Conservation (phyloP, 2,888 invertebrate species). For the Dicyrtomina minuta region DNA sequence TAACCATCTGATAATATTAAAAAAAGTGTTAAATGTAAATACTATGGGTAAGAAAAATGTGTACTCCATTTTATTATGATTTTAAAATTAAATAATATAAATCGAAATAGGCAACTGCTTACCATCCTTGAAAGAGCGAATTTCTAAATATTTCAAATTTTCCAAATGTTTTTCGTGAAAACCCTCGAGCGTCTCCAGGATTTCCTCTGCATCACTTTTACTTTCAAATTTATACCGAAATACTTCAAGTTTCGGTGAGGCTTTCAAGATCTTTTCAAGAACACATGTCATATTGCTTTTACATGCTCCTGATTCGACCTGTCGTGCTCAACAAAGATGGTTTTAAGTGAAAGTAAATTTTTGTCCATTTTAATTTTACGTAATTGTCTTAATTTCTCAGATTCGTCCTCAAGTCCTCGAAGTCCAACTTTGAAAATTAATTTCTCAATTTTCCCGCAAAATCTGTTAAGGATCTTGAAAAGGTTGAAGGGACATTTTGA, state of each 20-base stretch:
- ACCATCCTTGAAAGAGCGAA: constrained; percentile 24
- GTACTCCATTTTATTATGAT: too few species aligned
- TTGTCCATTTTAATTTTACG: too few species aligned
- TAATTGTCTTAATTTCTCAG: not conserved
- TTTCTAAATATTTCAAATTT: constrained; percentile 20
- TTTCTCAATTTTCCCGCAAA: constrained; percentile 26
- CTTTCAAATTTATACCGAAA: constrained; percentile 36
- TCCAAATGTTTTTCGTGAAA: constrained; percentile 3
- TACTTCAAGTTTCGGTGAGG: constrained; percentile 12
- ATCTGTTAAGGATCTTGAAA: constrained; percentile 9
- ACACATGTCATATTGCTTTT: too few species aligned
- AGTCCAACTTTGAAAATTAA: not conserved
- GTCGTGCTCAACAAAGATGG: too few species aligned
- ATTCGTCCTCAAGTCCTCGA: constrained; percentile 6
- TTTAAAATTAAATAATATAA: too few species aligned
- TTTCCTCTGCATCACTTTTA: constrained; percentile 18
- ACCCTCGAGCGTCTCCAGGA: constrained; percentile 20
- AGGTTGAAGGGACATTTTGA: constrained; percentile 27
- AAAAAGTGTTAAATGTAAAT: too few species aligned
- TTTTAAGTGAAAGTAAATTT: too few species aligned
- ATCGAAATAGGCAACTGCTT: too few species aligned
- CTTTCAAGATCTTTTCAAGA: constrained; percentile 25
- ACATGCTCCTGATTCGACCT: too few species aligned
- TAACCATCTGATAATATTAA: not conserved
- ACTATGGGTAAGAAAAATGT: too few species aligned